Evolutionary conservation across 2,113 vertebrate genomes (phyloP), one percentile per base, ranked within the genome.

Genomic region (Athene cunicularia): DNA sequence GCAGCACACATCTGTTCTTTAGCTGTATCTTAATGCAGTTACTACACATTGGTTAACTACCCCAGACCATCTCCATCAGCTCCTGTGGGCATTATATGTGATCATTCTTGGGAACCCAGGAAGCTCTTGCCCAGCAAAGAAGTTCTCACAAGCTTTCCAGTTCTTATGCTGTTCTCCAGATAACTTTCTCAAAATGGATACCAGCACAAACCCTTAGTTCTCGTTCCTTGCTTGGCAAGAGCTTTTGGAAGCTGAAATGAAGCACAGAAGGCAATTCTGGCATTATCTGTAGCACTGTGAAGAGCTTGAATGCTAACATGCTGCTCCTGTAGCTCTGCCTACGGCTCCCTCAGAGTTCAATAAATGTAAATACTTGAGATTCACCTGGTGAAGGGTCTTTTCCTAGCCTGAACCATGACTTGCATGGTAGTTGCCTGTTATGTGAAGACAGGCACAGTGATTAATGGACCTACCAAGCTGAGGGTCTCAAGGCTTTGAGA

Each of bases 111-210:
- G 91, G 89, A 95, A 24, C 37, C 30, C 53, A 7, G 74, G 79
- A 87, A 83, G 45, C 24, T 87, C 76, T 50, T 6, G 2, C 33
- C 59, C 47, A 30, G 33, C 23, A 72, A 71, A 71, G 71, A 39
- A 32, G 30, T 9, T 56, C 52, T 86, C 52, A 15, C 52, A 53
- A 82, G 62, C 84, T 91, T 33, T 71, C 47, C 0, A 5, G n/a
- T 55, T 93, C 63, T 49, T 62, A 47, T 93, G 93, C 83, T 84
- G 14, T 80, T 76, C 58, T 85, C 84, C 64, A 66, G 92, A 67
- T 63, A 85, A 80, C 62, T 91, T 86, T 75, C 53, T 82, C 84
- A 94, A 95, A 88, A 88, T 91, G 91, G 49, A 49, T 80, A 80
- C 86, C 80, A 87, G 73, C 39, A 55, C 11, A 2, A 82, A 47